Evolutionary conservation across 2,888 invertebrate genomes (phyloP).

Genomic region (Plusia festucae): DNA sequence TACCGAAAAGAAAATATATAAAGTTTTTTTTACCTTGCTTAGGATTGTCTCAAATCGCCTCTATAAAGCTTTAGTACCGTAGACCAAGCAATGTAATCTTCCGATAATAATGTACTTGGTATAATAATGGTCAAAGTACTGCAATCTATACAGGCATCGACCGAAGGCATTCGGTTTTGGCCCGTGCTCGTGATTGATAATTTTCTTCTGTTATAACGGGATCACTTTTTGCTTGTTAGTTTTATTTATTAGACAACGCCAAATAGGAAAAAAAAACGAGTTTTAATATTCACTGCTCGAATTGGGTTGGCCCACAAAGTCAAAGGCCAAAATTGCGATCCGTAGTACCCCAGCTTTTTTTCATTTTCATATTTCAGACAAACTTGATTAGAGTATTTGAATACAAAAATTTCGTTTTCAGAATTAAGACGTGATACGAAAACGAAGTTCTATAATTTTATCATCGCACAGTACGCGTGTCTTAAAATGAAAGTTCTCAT

Average conservation of each 20-base stretch:
- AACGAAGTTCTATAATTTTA: not conserved
- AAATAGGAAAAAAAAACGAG: slow-evolving; percentile 32
- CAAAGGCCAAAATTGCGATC: slow-evolving; percentile 46
- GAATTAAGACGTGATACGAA: not conserved
- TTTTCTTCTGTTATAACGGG: slow-evolving; percentile 48
- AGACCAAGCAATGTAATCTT: slow-evolving; percentile 23
- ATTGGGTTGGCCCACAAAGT: slow-evolving; percentile 38
- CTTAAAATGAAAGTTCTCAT: not conserved
- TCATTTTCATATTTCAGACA: not conserved
- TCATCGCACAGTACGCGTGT: not conserved
- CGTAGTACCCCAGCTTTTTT: slow-evolving; percentile 19
- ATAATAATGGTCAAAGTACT: slow-evolving; percentile 37
- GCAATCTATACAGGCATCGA: slow-evolving; percentile 33
- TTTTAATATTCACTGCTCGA: slow-evolving; percentile 38
- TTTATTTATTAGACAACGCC: slow-evolving; percentile 11
- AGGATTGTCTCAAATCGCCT: slow-evolving; percentile 28
- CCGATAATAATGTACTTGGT: slow-evolving; percentile 40
- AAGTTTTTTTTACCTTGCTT: slow-evolving; percentile 28
- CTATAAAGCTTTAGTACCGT: slow-evolving; percentile 21
- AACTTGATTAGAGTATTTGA: slow-evolving; percentile 17
- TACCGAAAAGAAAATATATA: slow-evolving; percentile 18
- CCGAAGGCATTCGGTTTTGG: slow-evolving; percentile 14
- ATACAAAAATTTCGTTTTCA: slow-evolving; percentile 30
- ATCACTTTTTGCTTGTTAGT: slow-evolving; percentile 6
- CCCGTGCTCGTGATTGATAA: slow-evolving; percentile 42